Percentiles rank a stretch among this genome's conserved stretches.
phyloP scores from a whole-genome alignment of 2,113 vertebrate species.

The Chamaea fasciata region DNA sequence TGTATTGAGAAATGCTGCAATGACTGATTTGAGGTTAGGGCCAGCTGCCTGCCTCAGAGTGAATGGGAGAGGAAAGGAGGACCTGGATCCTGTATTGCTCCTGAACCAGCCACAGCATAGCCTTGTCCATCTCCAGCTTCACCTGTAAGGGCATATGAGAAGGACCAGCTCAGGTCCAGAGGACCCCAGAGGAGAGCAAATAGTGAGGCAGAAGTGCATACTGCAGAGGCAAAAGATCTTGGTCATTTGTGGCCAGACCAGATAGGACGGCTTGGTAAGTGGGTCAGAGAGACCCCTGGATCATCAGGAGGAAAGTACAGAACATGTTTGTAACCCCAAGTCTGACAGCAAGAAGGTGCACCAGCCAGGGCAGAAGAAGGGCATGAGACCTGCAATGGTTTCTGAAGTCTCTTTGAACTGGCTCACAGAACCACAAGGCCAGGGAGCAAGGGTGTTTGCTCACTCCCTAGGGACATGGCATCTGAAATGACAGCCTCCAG shows the following conservation, averaged over 20 bases:
- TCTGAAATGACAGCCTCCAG: not conserved
- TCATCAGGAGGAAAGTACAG: not conserved
- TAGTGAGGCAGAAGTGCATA: not conserved
- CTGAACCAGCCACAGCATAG: not conserved
- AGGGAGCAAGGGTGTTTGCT: not conserved
- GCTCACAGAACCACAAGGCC: not conserved
- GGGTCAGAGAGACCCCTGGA: not conserved
- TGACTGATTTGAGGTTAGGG: not conserved
- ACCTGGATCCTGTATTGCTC: not conserved
- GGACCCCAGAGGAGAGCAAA: not conserved
- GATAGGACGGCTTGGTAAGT: not conserved
- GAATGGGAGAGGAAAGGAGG: not conserved
- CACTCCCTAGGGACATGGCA: not conserved
- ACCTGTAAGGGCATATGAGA: not conserved
- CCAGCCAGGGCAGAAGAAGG: not conserved
- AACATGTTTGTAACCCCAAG: not conserved
- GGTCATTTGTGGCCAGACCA: not conserved
- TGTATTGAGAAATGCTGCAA: not conserved
- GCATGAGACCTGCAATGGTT: not conserved
- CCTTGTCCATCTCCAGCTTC: not conserved
- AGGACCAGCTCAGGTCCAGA: not conserved
- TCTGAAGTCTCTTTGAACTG: not conserved
- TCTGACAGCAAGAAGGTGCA: not conserved
- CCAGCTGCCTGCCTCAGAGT: not conserved
- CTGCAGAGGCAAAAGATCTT: not conserved